Evolutionary conservation across 2,888 invertebrate genomes (phyloP), one percentile per base, ranked within the genome.

Genomic region (Agriopis aurantiaria): DNA sequence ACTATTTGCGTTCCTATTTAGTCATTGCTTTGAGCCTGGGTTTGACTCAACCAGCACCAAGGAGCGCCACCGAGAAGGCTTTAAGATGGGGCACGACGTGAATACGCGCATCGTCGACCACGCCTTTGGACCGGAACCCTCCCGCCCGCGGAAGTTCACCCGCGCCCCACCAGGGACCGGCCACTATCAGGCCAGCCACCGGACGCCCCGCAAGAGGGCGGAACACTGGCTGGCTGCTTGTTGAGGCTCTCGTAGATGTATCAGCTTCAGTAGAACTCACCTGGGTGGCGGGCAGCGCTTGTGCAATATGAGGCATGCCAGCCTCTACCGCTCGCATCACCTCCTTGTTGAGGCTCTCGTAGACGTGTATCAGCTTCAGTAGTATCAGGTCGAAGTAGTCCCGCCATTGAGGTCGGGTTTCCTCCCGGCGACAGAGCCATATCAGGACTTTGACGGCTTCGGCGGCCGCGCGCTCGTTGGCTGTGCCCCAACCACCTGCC

Each of bases 351-450:
- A 95, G 93, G 57, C 95, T 95, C 80, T 95, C 97, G 92, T 99
- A 98, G 65, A 98, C 97, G 85, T 97, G 96, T 78, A 99, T 96
- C 12, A 99, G 97, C 90, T 97, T 97, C 62, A 99, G 94, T 66
- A 98, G 96, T 51, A 99, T 97, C 66, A 99, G 95, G 94, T 99
- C 99, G 67, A 98, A 97, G 93, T 98, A 99, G 82, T 97, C 97
- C 76, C 96, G 96, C 96, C 99, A 99, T 78, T 96, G 96, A 70
- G 96, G 95, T 55, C 97, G 94, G 80, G 98, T 95, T 85, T 96
- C 96, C 49, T 96, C 95, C 65, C 97, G 96, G 74, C 97, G 96
- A 80, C 99, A 96, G 85, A 99, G 96, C 93, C 98, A 98, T 72
- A 97, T 96, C 55, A 99, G 94, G 23, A 97, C 97, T 82, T 97